A percentile compares a stretch with the other conserved stretches of the same genome.
Evolutionary conservation across 2,888 invertebrate species (phyloP).

Genomic region (Gymnosoma rotundatum): DNA sequence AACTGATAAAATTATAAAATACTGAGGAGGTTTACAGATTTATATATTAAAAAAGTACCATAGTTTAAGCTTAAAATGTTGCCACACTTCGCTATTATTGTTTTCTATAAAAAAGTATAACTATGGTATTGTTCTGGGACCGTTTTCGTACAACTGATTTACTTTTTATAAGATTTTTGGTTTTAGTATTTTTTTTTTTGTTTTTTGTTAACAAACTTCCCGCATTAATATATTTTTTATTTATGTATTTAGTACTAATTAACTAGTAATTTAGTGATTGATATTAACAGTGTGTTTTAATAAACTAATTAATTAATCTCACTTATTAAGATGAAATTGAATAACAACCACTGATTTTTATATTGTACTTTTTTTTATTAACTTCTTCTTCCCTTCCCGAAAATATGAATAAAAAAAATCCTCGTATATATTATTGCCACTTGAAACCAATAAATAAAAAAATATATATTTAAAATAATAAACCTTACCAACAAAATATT

Average conservation of each 20-base stretch:
- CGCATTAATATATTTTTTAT: neutral
- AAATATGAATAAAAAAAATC: conserved; percentile 9
- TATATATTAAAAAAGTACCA: too few species aligned
- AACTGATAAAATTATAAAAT: too few species aligned
- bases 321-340: conserved; percentile 37
- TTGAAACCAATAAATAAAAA: neutral
- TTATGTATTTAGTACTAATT: conserved; percentile 9
- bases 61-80: too few species aligned
- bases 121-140: neutral
- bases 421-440: conserved; percentile 45
- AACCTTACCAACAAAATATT: conserved; percentile 3
- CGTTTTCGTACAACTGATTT: conserved; percentile 2
- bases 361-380: conserved; percentile 62
- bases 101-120: too few species aligned
- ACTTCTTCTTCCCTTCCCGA: conserved; percentile 61
- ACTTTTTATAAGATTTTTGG: neutral
- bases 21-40: too few species aligned
- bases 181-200: neutral
- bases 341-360: conserved; percentile 60
- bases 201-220: neutral
- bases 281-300: conserved; percentile 49
- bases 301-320: conserved; percentile 33
- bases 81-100: too few species aligned
- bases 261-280: conserved; percentile 51
- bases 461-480: neutral